A percentile compares a stretch with the other conserved stretches of the same genome.
phyloP scores from a whole-genome alignment of 2,797 vertebrate genomes.

The Tenualosa thibaudeaui region DNA sequence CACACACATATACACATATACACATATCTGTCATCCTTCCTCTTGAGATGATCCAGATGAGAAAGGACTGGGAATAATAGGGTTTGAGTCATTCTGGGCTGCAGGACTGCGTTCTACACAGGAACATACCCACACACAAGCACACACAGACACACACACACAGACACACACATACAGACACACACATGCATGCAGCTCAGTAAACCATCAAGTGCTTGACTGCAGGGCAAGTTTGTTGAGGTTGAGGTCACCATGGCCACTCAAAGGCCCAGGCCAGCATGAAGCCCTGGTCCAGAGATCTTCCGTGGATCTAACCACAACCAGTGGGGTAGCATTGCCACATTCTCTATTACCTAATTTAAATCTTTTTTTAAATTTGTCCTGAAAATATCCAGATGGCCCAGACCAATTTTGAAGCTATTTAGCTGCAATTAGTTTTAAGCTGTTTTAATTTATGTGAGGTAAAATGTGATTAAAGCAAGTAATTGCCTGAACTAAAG shows the following conservation, averaged over 20 bases:
- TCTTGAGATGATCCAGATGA: slow-evolving; percentile 12
- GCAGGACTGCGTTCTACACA: slow-evolving; percentile 58
- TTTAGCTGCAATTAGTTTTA: slow-evolving; percentile 3
- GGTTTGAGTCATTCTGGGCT: neutral
- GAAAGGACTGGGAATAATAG: neutral
- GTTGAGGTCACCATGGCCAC: neutral
- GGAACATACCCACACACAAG: slow-evolving; percentile 43
- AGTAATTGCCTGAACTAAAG: slow-evolving; percentile 17
- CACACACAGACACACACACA: neutral
- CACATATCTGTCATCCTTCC: neutral
- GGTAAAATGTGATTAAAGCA: slow-evolving; percentile 22
- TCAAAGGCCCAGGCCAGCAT: neutral
- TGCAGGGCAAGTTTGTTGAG: slow-evolving; percentile 5
- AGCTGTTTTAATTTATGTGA: slow-evolving; percentile 14
- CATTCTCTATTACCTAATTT: neutral
- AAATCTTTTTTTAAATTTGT: neutral
- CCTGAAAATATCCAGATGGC: slow-evolving; percentile 15
- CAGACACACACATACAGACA: neutral
- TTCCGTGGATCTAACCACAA: neutral
- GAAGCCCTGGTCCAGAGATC: neutral
- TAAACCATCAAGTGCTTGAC: slow-evolving; percentile 35
- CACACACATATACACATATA: neutral
- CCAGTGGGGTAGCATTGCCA: neutral
- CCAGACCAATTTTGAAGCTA: neutral
- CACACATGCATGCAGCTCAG: slow-evolving; percentile 44